phyloP scores from a whole-genome alignment of 2,797 vertebrate species.

The Eulemur rubriventer region DNA sequence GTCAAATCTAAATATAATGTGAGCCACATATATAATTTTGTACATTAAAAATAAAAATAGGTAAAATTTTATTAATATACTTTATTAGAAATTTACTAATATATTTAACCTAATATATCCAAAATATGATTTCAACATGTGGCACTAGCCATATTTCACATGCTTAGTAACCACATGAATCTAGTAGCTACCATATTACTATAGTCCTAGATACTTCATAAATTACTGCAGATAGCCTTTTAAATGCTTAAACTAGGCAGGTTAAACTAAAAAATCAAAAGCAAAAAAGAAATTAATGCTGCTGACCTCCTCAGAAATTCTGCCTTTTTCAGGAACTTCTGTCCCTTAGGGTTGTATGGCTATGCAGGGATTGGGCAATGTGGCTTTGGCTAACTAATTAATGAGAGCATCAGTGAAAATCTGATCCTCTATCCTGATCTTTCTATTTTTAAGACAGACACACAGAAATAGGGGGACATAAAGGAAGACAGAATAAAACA shows the following conservation, averaged over 20 bases:
- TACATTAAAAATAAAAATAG: neutral
- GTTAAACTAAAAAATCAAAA: neutral
- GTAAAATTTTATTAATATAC: neutral
- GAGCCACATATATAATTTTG: neutral
- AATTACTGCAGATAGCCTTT: neutral
- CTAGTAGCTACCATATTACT: neutral
- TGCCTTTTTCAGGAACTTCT: neutral
- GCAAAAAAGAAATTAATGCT: neutral
- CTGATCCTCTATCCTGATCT: neutral
- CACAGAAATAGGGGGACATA: neutral
- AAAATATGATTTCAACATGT: neutral
- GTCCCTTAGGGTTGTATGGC: neutral
- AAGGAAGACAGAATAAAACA: neutral
- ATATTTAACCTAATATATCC: neutral
- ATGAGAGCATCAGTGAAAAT: neutral
- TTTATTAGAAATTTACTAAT: neutral
- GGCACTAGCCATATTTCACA: neutral
- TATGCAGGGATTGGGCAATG: neutral
- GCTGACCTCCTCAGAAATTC: neutral
- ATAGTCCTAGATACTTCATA: neutral
- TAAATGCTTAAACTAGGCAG: neutral
- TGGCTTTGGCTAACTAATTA: neutral
- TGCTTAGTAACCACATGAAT: neutral
- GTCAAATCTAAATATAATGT: neutral
- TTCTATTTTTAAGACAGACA: neutral